These are phyloP conservation scores for Frieseomelitta varia DNA, from an alignment of 1,140 invertebrate species.

Conservation along the genomic window DNA sequence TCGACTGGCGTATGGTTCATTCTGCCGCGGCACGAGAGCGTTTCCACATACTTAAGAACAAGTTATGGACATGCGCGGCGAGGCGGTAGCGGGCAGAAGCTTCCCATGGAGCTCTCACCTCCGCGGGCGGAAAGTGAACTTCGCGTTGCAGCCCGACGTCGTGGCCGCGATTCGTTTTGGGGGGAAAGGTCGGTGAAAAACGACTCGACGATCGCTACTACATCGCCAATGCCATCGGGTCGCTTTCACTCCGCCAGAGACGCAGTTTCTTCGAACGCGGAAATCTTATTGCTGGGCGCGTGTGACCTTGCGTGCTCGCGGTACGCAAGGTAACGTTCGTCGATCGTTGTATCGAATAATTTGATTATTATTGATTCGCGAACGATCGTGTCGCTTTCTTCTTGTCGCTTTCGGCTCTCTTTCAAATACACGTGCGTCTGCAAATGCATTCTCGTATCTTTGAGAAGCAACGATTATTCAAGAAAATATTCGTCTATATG, in stretches of 20 bases:
- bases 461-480: too few relatives aligned
- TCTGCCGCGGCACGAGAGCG: constrained; percentile 29
- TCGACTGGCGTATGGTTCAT: constrained; percentile 31
- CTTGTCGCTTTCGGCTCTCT: background rate
- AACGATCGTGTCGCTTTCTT: background rate
- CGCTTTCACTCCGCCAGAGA: constrained; percentile 77
- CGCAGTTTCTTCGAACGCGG: constrained; percentile 50
- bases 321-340: background rate
- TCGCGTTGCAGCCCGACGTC: constrained; percentile 58
- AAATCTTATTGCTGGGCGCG: background rate
- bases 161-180: constrained; percentile 74
- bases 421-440: background rate
- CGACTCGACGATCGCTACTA: constrained; percentile 70
- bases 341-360: background rate
- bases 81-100: constrained; percentile 79
- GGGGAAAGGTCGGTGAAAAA: constrained; percentile 77
- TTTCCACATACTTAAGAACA: constrained; percentile 59
- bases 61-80: constrained; percentile 58
- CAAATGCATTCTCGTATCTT: too few relatives aligned
- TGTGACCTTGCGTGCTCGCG: constrained; percentile 13
- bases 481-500: too few relatives aligned
- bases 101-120: constrained; percentile 82
- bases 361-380: background rate
- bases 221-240: constrained; percentile 75
- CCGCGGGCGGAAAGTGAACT: constrained; percentile 80